Evolutionary conservation across 2,113 vertebrate species (phyloP).

Genomic region (Marcusenius ussheri): DNA sequence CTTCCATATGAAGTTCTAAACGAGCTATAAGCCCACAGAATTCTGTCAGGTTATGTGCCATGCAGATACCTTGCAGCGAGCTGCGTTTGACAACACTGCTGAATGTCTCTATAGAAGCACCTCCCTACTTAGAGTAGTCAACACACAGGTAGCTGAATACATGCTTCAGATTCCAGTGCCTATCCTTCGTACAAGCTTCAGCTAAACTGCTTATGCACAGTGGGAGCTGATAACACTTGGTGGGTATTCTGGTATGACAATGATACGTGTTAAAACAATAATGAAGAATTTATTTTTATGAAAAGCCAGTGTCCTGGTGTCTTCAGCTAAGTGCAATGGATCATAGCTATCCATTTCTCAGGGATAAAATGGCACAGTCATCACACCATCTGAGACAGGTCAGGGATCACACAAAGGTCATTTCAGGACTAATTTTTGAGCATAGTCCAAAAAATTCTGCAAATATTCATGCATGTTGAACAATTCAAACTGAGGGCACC

Average conservation of each 20-base stretch:
- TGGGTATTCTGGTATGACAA: background rate
- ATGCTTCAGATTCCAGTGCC: background rate
- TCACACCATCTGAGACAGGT: background rate
- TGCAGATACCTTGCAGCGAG: background rate
- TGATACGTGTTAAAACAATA: background rate
- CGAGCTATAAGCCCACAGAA: slow-evolving; percentile 56
- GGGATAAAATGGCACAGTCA: background rate
- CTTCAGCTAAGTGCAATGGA: background rate
- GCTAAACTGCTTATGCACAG: background rate
- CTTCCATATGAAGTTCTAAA: slow-evolving; percentile 49
- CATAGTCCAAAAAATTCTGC: slow-evolving; percentile 49
- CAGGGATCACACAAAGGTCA: slow-evolving; percentile 35
- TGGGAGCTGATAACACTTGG: background rate
- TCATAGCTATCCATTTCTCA: background rate
- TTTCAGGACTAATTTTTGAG: slow-evolving; percentile 60
- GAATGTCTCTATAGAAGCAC: background rate
- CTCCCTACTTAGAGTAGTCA: background rate
- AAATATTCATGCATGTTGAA: slow-evolving; percentile 20
- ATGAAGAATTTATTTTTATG: background rate
- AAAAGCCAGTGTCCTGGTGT: background rate
- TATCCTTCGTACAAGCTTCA: background rate
- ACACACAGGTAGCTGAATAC: background rate
- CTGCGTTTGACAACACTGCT: background rate
- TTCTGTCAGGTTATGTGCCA: slow-evolving; percentile 28
- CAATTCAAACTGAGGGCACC: background rate